These are phyloP conservation scores for Phthorimaea operculella DNA, from an alignment of 1,140 invertebrate species.

Conservation along the genomic window DNA sequence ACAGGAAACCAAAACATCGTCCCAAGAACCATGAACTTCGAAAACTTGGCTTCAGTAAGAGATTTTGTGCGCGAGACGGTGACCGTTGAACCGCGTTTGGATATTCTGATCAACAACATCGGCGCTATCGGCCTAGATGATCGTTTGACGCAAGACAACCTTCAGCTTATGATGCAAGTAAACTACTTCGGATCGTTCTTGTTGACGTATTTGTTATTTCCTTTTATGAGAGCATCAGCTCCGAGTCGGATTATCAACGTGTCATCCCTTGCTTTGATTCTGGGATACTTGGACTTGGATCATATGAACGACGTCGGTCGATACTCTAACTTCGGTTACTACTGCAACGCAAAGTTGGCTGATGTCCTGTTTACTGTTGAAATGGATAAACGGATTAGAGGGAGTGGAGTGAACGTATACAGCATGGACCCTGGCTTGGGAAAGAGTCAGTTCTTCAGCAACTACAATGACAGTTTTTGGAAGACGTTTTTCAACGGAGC, in stretches of 20 bases:
- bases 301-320: slow-evolving; percentile 68
- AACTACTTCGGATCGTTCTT: slow-evolving; percentile 71
- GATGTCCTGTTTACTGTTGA: slow-evolving; percentile 77
- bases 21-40: slow-evolving; percentile 40
- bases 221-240: slow-evolving; percentile 67
- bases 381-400: slow-evolving; percentile 68
- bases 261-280: slow-evolving; percentile 53
- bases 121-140: slow-evolving; percentile 41
- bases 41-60: slow-evolving; percentile 33
- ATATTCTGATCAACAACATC: slow-evolving; percentile 72
- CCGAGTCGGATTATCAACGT: slow-evolving; percentile 70
- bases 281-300: slow-evolving; percentile 76
- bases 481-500: slow-evolving; percentile 34
- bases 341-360: slow-evolving; percentile 80
- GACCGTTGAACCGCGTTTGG: slow-evolving; percentile 46
- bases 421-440: slow-evolving; percentile 84
- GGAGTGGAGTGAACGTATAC: slow-evolving; percentile 74
- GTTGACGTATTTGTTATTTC: slow-evolving; percentile 67
- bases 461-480: slow-evolving; percentile 67
- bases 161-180: slow-evolving; percentile 67
- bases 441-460: slow-evolving; percentile 78
- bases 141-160: slow-evolving; percentile 59
- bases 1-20: slow-evolving; percentile 67
- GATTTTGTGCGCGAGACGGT: slow-evolving; percentile 41
- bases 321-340: slow-evolving; percentile 64